Base-by-base conservation (phyloP, 2,797 vertebrate species). In the Gymnodraco acuticeps region DNA sequence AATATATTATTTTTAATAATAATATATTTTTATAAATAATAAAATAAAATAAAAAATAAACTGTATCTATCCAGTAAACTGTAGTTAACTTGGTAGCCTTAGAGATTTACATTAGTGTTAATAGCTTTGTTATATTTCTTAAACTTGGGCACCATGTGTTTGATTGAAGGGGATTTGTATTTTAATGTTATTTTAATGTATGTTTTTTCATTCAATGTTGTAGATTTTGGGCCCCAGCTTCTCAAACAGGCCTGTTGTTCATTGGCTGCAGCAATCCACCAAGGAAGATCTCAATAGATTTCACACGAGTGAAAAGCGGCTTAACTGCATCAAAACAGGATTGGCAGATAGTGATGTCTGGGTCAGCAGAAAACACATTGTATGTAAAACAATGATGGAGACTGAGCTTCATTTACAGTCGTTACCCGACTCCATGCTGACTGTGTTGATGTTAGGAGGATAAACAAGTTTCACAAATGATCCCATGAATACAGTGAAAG, bases 281-380 rank as follows among this genome's bases (percentile, higher is more conserved):
- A 42, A 14, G 13, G 20, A 77, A 64, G 73, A 68, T 77, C 62
- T 50, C 19, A 48, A 16, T 68, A 76, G 72, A 78, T 81, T 77
- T 85, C 73, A 77, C 70, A 74, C 43, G 11, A 45, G 55, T 48
- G 50, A 75, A 73, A 87, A 82, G 71, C 81, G 66, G 60, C 74
- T 85, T 68, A 81, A 76, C 71, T 20, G 65, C 81, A 74, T 79
- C 73, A 61, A 82, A 91, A 89, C 80, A 81, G 81, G 87, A 82
- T 42, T 17, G 76, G 78, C 84, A 86, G 82, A 92, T 73, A 85
- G 81, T 42, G 63, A 72, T n/a, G 70, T 82, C 70, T 74, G 77
- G 3, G 70, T 74, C 72, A 88, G 89, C 82, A 60, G 7, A 58
- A 75, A 45, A 64, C 55, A 33, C 60, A 64, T 13, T 56, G 59